Evolutionary conservation across 2,797 vertebrate genomes (phyloP).

Genomic region (Ctenopoma multispine): DNA sequence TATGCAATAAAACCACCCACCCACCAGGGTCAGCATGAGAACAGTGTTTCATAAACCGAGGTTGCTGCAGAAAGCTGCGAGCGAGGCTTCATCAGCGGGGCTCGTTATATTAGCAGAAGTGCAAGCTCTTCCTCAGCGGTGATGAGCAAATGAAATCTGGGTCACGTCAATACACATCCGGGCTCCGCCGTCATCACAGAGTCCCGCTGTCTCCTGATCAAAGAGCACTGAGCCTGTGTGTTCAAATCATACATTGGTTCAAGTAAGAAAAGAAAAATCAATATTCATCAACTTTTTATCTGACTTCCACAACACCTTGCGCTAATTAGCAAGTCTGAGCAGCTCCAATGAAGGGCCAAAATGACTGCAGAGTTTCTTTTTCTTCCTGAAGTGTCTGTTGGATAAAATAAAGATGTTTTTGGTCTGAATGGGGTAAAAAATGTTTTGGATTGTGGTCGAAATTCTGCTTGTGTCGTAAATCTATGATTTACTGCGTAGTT

Average conservation of each 20-base stretch:
- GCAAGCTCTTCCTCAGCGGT: conserved; percentile 52
- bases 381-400: conserved; percentile 51
- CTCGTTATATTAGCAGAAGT: conserved; percentile 45
- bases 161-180: conserved; percentile 78
- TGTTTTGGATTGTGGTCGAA: conserved; percentile 16
- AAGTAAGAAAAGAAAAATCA: conserved; percentile 76
- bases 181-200: conserved; percentile 60
- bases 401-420: conserved; percentile 41
- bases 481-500: conserved; percentile 36
- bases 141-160: conserved; percentile 71
- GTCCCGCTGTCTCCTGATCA: conserved; percentile 77
- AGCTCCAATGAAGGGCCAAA: conserved; percentile 39
- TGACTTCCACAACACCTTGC: conserved; percentile 64
- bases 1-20: conserved; percentile 56
- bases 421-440: conserved; percentile 32
- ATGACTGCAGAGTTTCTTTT: conserved; percentile 47
- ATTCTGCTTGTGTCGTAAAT: conserved; percentile 39
- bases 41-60: conserved; percentile 46
- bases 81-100: conserved; percentile 31
- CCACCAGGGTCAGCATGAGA: conserved; percentile 62
- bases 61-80: conserved; percentile 52
- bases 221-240: conserved; percentile 73
- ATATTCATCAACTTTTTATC: conserved; percentile 77
- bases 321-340: conserved; percentile 69
- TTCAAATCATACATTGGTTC: conserved; percentile 81